Evolutionary conservation across 2,113 vertebrate genomes (phyloP).

Genomic region (Pterocles burchelli): DNA sequence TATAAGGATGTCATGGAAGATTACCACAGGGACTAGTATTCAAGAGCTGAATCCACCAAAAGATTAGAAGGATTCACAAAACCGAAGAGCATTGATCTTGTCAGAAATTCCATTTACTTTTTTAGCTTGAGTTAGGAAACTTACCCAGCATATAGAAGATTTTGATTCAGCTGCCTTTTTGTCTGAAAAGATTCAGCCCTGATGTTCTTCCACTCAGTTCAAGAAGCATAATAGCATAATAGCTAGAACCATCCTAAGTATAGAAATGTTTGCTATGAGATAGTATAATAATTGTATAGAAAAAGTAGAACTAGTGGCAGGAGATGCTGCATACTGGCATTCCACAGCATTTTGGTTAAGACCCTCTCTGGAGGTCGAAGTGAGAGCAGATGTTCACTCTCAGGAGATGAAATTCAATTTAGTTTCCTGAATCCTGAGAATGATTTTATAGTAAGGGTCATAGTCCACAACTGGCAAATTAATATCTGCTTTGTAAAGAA

Average conservation of each 20-base stretch:
- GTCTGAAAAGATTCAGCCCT: not conserved
- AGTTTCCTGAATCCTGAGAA: constrained; percentile 3
- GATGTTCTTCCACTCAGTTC: not conserved
- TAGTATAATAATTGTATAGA: not conserved
- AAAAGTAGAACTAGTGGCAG: not conserved
- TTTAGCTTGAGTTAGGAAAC: not conserved
- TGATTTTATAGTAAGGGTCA: not conserved
- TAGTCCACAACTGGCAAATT: not conserved
- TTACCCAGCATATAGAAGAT: not conserved
- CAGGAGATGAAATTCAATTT: constrained; percentile 5
- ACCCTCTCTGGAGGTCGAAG: not conserved
- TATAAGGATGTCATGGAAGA: not conserved
- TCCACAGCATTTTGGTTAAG: not conserved
- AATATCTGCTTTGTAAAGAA: not conserved
- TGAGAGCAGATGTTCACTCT: not conserved
- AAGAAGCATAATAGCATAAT: not conserved
- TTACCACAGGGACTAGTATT: not conserved
- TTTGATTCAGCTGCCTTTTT: constrained; percentile 22
- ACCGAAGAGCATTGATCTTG: not conserved
- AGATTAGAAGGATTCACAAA: not conserved
- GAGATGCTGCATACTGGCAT: not conserved
- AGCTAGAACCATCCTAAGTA: not conserved
- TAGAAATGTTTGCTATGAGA: constrained; percentile 2
- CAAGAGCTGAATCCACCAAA: not conserved
- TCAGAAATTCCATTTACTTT: not conserved